phyloP scores from a whole-genome alignment of 2,888 invertebrate genomes.

The Strigamia transsilvanica region DNA sequence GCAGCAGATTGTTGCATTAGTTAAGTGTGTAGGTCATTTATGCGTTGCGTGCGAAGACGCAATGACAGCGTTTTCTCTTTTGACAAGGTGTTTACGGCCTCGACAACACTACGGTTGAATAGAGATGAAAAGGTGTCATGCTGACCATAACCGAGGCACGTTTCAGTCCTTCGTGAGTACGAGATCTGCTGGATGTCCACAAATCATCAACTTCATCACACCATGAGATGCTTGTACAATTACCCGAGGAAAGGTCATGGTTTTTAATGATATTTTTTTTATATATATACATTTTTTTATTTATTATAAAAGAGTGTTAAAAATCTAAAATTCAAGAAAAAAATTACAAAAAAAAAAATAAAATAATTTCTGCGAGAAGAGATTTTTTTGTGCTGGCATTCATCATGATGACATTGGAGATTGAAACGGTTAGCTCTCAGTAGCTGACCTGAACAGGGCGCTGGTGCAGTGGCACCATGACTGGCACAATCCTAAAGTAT shows the following conservation, averaged over 20 bases:
- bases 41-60: not conserved
- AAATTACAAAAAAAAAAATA: too few species aligned
- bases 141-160: constrained; percentile 5
- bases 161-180: constrained; percentile 31
- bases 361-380: not conserved
- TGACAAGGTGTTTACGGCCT: constrained; percentile 27
- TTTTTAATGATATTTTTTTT: not conserved
- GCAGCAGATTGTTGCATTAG: not conserved
- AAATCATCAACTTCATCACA: constrained; percentile 20
- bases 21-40: not conserved
- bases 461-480: constrained; percentile 6
- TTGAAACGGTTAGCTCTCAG: not conserved
- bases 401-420: not conserved
- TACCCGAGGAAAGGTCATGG: not conserved
- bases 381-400: not conserved
- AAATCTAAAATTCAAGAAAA: too few species aligned
- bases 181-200: constrained; percentile 27
- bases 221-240: not conserved
- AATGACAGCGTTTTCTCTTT: constrained; percentile 19
- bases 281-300: not conserved
- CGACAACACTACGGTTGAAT: constrained; percentile 17
- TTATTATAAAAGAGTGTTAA: not conserved
- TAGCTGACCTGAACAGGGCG: not conserved
- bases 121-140: constrained; percentile 22
- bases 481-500: constrained; percentile 26